These are phyloP conservation scores for Onychomys torridus DNA, from an alignment of 2,797 vertebrate species.

Conservation along the genomic window DNA sequence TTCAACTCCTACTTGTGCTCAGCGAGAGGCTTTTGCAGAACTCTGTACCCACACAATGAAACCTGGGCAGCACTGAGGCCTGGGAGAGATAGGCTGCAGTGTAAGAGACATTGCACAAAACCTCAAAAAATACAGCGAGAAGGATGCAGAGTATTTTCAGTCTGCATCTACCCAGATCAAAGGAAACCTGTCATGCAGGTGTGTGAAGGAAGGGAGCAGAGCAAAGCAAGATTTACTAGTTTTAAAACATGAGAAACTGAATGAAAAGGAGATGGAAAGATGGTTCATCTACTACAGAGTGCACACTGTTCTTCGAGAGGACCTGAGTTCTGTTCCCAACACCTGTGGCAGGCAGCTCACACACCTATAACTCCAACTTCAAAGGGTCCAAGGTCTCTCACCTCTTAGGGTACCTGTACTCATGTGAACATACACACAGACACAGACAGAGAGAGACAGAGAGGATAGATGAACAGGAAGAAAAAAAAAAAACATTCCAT, in stretches of 20 bases:
- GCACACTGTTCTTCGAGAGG: background rate
- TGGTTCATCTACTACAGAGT: background rate
- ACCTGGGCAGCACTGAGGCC: background rate
- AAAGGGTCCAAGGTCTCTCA: background rate
- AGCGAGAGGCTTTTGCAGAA: background rate
- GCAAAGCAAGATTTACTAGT: background rate
- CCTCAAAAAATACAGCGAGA: rapidly evolving
- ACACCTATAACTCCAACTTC: background rate
- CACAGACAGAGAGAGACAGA: background rate
- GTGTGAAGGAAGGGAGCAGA: background rate
- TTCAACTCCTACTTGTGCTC: background rate
- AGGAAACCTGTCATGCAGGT: background rate
- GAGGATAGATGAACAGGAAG: background rate
- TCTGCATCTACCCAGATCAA: background rate
- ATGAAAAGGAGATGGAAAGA: background rate
- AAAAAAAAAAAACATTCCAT: constrained; percentile 10
- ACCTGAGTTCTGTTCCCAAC: background rate
- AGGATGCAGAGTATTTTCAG: background rate
- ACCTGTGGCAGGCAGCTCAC: background rate
- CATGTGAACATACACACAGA: background rate
- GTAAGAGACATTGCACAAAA: background rate
- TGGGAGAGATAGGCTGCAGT: background rate
- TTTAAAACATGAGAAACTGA: background rate
- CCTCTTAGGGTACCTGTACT: background rate
- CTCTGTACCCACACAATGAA: background rate